These are phyloP conservation scores for Uria aalge DNA, from an alignment of 2,113 vertebrate species.

Conservation along the genomic window DNA sequence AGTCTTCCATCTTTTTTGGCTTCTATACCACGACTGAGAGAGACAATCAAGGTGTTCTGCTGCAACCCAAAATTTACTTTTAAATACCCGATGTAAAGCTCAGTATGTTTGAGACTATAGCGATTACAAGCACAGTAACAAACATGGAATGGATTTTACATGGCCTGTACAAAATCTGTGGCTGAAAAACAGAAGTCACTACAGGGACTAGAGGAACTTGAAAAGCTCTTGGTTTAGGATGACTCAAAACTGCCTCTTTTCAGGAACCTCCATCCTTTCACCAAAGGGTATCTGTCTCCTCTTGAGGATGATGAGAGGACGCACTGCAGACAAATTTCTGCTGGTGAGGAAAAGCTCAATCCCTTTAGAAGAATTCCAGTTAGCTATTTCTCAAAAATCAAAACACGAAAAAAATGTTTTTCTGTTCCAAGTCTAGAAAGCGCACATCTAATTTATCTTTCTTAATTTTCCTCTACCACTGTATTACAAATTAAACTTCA, in stretches of 20 bases:
- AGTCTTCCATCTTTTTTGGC: background rate
- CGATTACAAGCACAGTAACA: background rate
- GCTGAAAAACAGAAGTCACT: background rate
- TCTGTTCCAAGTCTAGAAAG: background rate
- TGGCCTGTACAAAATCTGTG: background rate
- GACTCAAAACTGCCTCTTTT: background rate
- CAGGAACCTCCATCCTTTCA: background rate
- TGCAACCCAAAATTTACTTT: background rate
- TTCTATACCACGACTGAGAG: background rate
- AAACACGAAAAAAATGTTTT: background rate
- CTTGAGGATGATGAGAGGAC: background rate
- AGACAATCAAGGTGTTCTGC: background rate
- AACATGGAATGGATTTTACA: background rate
- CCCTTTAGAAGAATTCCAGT: background rate
- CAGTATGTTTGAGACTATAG: background rate
- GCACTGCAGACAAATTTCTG: background rate
- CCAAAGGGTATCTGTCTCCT: background rate
- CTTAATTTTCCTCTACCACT: background rate
- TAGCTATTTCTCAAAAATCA: background rate
- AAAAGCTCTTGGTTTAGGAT: background rate
- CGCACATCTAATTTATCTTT: background rate
- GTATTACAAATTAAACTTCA: background rate
- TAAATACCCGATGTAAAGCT: background rate
- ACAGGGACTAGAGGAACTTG: background rate
- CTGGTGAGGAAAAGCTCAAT: background rate